Percentiles rank a stretch among this genome's conserved stretches.
Conservation (phyloP, 92 coral and sea anemone species). For the Porites lobata region DNA sequence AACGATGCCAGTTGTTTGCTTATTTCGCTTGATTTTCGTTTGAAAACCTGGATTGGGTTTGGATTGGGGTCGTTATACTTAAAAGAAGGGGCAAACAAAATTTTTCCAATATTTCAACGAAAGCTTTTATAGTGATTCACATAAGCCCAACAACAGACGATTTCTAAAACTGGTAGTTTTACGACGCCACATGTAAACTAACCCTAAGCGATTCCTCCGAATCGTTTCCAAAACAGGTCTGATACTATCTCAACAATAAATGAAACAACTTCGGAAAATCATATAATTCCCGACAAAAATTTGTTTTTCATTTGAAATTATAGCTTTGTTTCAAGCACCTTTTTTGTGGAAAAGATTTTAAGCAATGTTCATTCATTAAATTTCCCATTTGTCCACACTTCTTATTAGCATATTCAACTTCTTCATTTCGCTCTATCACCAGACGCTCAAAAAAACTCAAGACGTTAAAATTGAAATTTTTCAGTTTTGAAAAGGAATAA, state of each 20-base stretch:
- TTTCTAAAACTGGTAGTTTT: neutral
- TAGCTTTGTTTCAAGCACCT: neutral
- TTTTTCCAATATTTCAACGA: neutral
- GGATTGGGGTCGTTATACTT: neutral
- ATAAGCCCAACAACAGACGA: neutral
- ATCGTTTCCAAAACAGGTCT: neutral
- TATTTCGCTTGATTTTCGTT: neutral
- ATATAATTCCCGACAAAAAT: neutral
- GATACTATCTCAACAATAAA: too few relatives aligned
- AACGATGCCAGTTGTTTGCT: neutral
- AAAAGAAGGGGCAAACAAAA: neutral
- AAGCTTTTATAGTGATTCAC: neutral
- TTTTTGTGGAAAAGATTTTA: neutral
- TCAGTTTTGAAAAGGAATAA: neutral
- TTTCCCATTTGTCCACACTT: neutral
- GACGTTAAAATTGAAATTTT: too few relatives aligned
- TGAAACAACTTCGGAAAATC: neutral
- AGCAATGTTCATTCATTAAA: neutral
- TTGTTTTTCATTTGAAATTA: neutral
- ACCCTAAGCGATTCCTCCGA: neutral
- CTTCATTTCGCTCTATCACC: conserved; percentile 5
- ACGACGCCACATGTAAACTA: conserved; percentile 19
- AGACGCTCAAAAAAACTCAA: neutral
- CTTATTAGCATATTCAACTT: neutral
- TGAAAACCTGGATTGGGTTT: neutral